A percentile compares a stretch with the other conserved stretches of the same genome.
phyloP scores from a whole-genome alignment of 1,140 invertebrate genomes.

The Micrasema minimum region DNA sequence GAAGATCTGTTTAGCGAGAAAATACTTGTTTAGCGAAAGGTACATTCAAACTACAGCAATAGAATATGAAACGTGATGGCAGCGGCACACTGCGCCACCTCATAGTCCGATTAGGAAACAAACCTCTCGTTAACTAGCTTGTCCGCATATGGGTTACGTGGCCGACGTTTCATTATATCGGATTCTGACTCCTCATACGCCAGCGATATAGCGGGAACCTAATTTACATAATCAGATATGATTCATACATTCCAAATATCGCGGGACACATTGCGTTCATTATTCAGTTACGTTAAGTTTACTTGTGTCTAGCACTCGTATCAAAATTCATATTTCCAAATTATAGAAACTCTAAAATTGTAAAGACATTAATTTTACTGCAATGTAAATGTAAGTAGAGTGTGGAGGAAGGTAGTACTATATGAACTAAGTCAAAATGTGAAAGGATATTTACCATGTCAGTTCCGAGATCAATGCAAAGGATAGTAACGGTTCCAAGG shows the following conservation, averaged over 20 bases:
- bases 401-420: too few relatives aligned
- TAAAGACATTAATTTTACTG: too few relatives aligned
- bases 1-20: constrained; percentile 53
- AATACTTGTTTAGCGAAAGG: constrained; percentile 50
- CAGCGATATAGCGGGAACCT: constrained; percentile 98
- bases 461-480: constrained; percentile 99
- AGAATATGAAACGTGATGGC: constrained; percentile 41
- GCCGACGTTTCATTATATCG: constrained; percentile 99
- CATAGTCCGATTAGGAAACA: constrained; percentile 47
- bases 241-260: constrained; percentile 24
- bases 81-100: constrained; percentile 25
- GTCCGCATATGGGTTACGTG: constrained; percentile 93
- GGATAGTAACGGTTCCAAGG: constrained; percentile 97
- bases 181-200: constrained; percentile 98
- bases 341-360: too few relatives aligned
- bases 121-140: constrained; percentile 98
- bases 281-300: background rate
- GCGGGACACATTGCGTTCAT: background rate
- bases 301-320: too few relatives aligned
- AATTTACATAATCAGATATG: constrained; percentile 55
- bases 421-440: constrained; percentile 5
- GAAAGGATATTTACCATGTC: constrained; percentile 90
- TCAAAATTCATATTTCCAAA: too few relatives aligned
- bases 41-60: constrained; percentile 48
- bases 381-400: too few relatives aligned